Conservation (phyloP, 1,140 invertebrate species). For the Panulirus ornatus region DNA sequence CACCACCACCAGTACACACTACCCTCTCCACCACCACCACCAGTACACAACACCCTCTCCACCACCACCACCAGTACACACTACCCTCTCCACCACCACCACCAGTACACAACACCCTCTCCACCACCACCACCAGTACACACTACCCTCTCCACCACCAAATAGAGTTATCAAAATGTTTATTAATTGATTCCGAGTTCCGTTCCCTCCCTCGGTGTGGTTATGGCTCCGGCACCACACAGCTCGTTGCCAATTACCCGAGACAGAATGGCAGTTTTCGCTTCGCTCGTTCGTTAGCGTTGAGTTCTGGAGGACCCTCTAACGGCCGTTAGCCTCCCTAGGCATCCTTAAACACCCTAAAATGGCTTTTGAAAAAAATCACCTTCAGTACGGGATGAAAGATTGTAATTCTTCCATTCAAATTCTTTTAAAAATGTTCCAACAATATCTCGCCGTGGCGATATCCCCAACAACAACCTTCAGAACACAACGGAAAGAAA, state of each 20-base stretch:
- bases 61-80: background rate
- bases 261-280: conserved; percentile 20
- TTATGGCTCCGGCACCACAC: background rate
- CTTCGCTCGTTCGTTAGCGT: background rate
- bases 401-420: too few relatives aligned
- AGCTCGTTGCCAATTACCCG: background rate
- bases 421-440: too few relatives aligned
- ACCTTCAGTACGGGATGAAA: too few relatives aligned
- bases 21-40: background rate
- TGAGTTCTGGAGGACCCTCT: background rate
- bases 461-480: too few relatives aligned
- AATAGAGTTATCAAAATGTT: background rate
- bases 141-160: background rate
- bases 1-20: background rate
- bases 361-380: too few relatives aligned
- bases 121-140: background rate
- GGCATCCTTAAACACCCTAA: too few relatives aligned
- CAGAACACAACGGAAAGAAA: too few relatives aligned
- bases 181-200: conserved; percentile 16
- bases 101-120: background rate
- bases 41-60: background rate
- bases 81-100: background rate
- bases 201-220: background rate
- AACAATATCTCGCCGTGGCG: too few relatives aligned
- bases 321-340: too few relatives aligned